These are phyloP conservation scores for Taeniopygia guttata DNA, from an alignment of 2,797 vertebrate species.

Conservation along the genomic window DNA sequence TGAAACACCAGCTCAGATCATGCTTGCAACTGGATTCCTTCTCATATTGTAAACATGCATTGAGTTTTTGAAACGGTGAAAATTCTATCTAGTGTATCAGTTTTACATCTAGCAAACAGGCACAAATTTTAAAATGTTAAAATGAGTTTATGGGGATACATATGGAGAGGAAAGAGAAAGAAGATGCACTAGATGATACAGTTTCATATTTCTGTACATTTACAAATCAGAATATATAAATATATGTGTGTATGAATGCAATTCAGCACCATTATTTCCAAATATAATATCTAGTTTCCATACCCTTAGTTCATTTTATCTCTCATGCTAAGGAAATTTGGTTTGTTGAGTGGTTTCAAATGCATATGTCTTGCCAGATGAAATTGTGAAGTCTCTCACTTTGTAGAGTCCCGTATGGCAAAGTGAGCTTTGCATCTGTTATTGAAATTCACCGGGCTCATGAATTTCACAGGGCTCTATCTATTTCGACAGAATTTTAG, in stretches of 20 bases:
- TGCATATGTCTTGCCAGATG: not conserved
- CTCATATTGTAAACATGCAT: not conserved
- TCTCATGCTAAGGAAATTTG: not conserved
- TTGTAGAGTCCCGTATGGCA: not conserved
- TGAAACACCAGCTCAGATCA: not conserved
- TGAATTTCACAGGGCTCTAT: not conserved
- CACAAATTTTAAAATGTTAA: not conserved
- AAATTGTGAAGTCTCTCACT: not conserved
- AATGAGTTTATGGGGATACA: not conserved
- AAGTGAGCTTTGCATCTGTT: not conserved
- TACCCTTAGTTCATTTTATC: not conserved
- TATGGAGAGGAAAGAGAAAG: not conserved
- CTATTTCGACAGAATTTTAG: not conserved
- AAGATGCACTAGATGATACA: not conserved
- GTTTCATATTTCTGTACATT: not conserved
- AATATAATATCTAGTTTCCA: not conserved
- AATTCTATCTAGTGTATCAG: not conserved
- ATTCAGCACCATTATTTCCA: not conserved
- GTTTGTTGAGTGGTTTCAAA: not conserved
- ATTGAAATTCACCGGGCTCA: not conserved
- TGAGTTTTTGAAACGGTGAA: not conserved
- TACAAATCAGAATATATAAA: not conserved
- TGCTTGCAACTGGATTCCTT: not conserved
- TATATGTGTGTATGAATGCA: not conserved
- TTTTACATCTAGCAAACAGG: not conserved